Conservation (phyloP, 2,797 vertebrate genomes). For the Sebastolobus alascanus region DNA sequence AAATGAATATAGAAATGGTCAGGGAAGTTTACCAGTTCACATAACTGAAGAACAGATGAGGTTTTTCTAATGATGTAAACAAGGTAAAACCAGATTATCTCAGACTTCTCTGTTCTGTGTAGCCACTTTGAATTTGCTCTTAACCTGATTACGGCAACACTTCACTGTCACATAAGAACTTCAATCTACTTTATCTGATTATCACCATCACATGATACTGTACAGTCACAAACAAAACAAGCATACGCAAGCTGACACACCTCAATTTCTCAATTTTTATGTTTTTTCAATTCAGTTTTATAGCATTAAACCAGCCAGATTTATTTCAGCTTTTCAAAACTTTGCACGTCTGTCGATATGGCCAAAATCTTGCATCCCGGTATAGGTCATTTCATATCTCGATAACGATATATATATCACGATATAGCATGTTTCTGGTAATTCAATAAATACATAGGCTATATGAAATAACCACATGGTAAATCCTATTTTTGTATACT, state of each 20-base stretch:
- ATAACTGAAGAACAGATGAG: not conserved
- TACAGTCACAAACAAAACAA: not conserved
- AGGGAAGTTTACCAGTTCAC: not conserved
- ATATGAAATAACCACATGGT: too few relatives aligned
- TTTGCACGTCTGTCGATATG: not conserved
- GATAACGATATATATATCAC: too few relatives aligned
- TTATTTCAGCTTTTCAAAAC: not conserved
- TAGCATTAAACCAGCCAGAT: not conserved
- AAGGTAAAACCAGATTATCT: not conserved
- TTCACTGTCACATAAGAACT: not conserved
- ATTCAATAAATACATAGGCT: too few relatives aligned
- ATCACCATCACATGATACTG: not conserved
- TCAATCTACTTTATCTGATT: not conserved
- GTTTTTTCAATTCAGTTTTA: not conserved
- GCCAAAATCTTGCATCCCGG: too few relatives aligned
- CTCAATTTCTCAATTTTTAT: not conserved
- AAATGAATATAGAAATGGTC: not conserved
- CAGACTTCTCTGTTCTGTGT: not conserved
- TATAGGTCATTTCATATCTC: too few relatives aligned
- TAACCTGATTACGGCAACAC: not conserved
- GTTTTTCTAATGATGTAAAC: not conserved
- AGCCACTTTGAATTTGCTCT: not conserved
- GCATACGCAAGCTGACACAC: not conserved
- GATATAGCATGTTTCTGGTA: too few relatives aligned
- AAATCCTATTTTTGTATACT: too few relatives aligned